Base-by-base conservation (phyloP, 2,113 vertebrate genomes). In the Tragulus kanchil region DNA sequence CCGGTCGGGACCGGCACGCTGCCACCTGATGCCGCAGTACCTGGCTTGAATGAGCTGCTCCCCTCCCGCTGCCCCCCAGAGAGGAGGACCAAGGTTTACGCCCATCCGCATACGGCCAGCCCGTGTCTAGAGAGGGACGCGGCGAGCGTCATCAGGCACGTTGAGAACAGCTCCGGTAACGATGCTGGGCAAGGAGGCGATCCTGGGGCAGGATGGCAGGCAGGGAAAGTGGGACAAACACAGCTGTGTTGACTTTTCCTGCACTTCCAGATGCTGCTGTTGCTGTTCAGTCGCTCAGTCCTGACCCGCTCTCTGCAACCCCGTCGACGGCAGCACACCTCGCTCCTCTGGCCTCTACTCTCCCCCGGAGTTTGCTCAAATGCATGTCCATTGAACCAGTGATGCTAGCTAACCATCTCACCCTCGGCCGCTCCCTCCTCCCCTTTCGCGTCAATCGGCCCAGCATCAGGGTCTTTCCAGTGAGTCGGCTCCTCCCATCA, bases 91-190 rank as follows among this genome's bases (percentile, higher is more conserved):
- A 48, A 3, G 6, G 36, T 36, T 36, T 36, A 36, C 36, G 36
- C 36, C 36, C 36, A 2, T 36, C 36, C 36, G 36, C 36, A 36
- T 36, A 36, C 36, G 36, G 36, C 36, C 36, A 36, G 36, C 36
- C 36, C 36, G 36, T 36, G 36, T 84, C 82, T 71, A 8, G 50
- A 61, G 11, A 8, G 58, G 87, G 65, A 58, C 26, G 2, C 69
- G 1, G 62, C 7, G 79, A 77, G 19, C 6, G 16, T 62, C 73
- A 25, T 3, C 3, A 1, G 28, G 23, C 58, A 67, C 21, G 17
- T 42, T 12, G 0, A 0, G 28, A 54, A 19, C 2, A 21, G 65
- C 45, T 58, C 23, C 23, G 0, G 1, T 36, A 45, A 4, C 59
- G 23, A 23, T 25, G 9, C 58, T 7, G 1, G 19, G 13, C 84